Conservation (phyloP, 2,888 invertebrate species). For the Drosophila merina region DNA sequence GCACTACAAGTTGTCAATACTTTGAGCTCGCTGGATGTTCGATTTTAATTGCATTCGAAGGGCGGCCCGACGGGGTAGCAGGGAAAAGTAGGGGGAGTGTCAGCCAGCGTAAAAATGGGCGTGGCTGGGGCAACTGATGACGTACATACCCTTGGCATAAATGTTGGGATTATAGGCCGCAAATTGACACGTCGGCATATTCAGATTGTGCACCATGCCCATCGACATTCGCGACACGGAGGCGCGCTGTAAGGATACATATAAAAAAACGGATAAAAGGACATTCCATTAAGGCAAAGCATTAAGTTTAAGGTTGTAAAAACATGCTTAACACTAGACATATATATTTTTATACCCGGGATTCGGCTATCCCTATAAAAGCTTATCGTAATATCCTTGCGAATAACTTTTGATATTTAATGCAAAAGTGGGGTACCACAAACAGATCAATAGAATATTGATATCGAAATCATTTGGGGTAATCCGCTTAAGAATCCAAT, state of each 20-base stretch:
- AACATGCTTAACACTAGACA: not conserved
- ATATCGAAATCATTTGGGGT: too few species aligned
- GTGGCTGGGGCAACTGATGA: conserved; percentile 8
- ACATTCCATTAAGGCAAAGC: not conserved
- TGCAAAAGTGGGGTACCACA: too few species aligned
- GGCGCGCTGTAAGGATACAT: conserved; percentile 81
- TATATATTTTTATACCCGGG: not conserved
- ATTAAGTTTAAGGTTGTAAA: not conserved
- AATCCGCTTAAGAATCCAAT: not conserved
- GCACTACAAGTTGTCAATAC: conserved; percentile 40
- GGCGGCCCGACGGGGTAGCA: not conserved
- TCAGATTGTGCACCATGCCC: conserved; percentile 83
- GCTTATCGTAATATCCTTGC: too few species aligned
- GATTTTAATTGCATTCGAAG: conserved; percentile 65
- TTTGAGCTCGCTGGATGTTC: conserved; percentile 42
- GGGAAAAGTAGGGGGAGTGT: not conserved
- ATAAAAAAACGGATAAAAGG: conserved; percentile 4
- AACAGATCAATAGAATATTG: too few species aligned
- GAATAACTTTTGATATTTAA: too few species aligned
- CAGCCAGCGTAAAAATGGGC: not conserved
- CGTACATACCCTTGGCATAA: conserved; percentile 81
- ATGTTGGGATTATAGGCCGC: conserved; percentile 81
- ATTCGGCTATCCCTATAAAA: not conserved
- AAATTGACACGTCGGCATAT: conserved; percentile 83
- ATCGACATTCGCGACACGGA: conserved; percentile 84